Base-by-base conservation (phyloP, 2,113 vertebrate genomes). In the Psilopsiagon aurifrons region DNA sequence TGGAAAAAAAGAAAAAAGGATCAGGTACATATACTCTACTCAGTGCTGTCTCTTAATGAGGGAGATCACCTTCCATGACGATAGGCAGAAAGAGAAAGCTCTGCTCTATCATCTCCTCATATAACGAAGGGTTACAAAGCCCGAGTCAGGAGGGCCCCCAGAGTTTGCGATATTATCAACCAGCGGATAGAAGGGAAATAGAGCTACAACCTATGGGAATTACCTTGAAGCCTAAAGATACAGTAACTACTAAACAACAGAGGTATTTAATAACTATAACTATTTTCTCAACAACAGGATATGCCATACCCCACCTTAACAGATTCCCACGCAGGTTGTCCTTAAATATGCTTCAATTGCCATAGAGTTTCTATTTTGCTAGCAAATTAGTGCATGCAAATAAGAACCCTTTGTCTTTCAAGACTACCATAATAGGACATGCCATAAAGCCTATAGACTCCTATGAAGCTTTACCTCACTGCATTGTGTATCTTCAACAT, bases 1-100 rank as follows among this genome's bases (percentile, higher is more conserved):
- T 39, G 17, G 1, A 14, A 24, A 2, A 5, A 8, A 17, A 23
- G 15, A 19, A 22, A 22, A 35, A 28, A 3, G 0, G 5, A 64
- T 77, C 19, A 11, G 11, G 13, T 79, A 37, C 46, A n/a, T 23
- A 27, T 33, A 51, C 22, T 44, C 18, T 63, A 5, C 20, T 62
- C 46, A 47, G 27, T 12, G 24, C 2, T 5, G 52, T 44, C 15
- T 90, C 18, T 35, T 74, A 39, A 33, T 12, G 18, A 90, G 29
- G 8, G 13, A 33, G 55, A 57, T 57, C 55, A 57, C 19, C 55
- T 57, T 59, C 51, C n/a, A 25, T 11, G 15, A 67, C 35, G 25
- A 54, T 68, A 83, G n/a, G 46, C 3, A 1, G 57, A 54, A 92
- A 66, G n/a, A 49, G 31, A 73, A 86, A 94, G 25, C 23, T 71